Conservation (phyloP, 2,888 invertebrate genomes). For the Hirudinaria manillensis region DNA sequence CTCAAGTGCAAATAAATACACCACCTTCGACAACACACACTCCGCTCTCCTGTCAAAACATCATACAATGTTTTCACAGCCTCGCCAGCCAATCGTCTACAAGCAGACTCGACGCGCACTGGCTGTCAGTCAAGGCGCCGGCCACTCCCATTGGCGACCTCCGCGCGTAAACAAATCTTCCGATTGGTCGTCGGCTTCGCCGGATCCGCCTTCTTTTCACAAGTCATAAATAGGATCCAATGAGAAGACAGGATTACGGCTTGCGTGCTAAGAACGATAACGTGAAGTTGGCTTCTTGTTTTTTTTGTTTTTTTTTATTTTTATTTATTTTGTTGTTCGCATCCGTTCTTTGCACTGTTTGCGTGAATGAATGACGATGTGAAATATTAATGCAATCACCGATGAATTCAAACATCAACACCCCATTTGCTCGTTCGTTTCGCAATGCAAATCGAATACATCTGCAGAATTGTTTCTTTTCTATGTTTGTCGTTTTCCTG, state of each 20-base stretch:
- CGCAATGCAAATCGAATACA: no score
- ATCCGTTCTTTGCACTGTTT: neutral
- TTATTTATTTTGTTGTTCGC: neutral
- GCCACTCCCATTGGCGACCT: slow-evolving; percentile 1
- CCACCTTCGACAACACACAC: neutral
- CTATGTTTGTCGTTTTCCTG: no score
- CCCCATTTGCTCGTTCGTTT: neutral
- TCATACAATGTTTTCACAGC: slow-evolving; percentile 16
- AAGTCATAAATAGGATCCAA: slow-evolving; percentile 6
- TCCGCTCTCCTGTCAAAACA: slow-evolving; percentile 11
- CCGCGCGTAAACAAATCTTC: neutral
- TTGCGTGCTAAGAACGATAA: no score
- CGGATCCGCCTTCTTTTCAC: neutral
- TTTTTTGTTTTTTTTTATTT: neutral
- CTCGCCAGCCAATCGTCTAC: slow-evolving; percentile 1
- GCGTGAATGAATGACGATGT: neutral
- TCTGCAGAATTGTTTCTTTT: no score
- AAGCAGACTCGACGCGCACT: neutral
- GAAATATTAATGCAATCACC: slow-evolving; percentile 13
- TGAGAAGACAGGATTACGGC: neutral
- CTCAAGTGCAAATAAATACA: slow-evolving; percentile 13
- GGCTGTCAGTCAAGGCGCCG: neutral
- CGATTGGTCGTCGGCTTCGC: neutral
- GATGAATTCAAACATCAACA: neutral
- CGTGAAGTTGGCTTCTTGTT: neutral